Evolutionary conservation across 1,140 invertebrate species (phyloP), one percentile per base, ranked within the genome.

Genomic region (Marisa cornuarietis): DNA sequence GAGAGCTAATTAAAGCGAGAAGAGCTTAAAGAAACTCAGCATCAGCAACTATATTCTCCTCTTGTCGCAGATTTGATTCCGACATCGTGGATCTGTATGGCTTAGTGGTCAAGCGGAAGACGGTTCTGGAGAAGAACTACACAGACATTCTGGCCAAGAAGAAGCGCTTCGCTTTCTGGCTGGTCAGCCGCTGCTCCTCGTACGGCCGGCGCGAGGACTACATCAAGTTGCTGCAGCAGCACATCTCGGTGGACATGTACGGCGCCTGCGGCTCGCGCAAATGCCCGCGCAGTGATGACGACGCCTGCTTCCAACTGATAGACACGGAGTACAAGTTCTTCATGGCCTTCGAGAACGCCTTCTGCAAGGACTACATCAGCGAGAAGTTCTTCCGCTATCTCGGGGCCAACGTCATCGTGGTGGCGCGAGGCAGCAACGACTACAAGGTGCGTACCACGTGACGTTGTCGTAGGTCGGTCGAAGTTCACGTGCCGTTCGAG

Each of bases 321-420:
- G 18, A 65, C 26, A 79, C 75, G 16, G 66, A 78, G 0, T 87
- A 88, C 72, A 87, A 86, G 75, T 88, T 88, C 80, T 92, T 91
- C 78, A 72, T 92, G 1, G 77, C 90, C n/a, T 92, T 92, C 81
- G 92, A 92, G 91, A 99, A 99, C 91, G 97, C 96, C 0, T 98
- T 99, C 87, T 99, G 98, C 90, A 93, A 94, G 77, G 97, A 99
- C 90, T 99, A 99, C 89, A 96, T 98, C 69, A 98, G 97, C 0
- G 97, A 99, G 89, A 99, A 99, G 89, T 97, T 98, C 89, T 99
- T 96, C 89, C 26, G 73, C 9, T 77, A 71, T 26, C 76, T 80
- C 24, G 54, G 79, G 24, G n/a, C 63, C 20, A 75, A 82, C 42
- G 49, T 79, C 13, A 76, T 82, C 13, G 58, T 79, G 1, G 77